Percentiles rank a stretch among this genome's conserved stretches.
Evolutionary conservation across 64 coral and sea anemone genomes (phyloP).

Genomic region (Platygyra sinensis): DNA sequence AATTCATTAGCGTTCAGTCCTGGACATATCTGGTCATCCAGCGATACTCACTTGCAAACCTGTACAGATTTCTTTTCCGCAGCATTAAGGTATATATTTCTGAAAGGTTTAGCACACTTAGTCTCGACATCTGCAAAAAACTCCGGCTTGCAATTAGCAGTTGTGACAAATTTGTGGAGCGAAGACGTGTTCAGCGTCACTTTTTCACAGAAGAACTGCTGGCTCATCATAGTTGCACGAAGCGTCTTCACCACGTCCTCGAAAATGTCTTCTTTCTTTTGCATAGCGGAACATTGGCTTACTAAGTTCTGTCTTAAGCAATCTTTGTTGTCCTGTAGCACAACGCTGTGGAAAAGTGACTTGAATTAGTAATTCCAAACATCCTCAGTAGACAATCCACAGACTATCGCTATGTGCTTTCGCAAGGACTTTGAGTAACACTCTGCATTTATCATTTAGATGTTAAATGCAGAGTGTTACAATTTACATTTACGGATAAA

Average conservation of each 20-base stretch:
- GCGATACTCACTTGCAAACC: slow-evolving; percentile 5
- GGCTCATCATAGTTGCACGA: not conserved
- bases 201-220: slow-evolving; percentile 7
- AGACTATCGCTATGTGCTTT: not conserved
- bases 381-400: not conserved
- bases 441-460: too few relatives aligned
- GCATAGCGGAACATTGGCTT: not conserved
- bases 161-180: not conserved
- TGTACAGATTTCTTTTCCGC: not conserved
- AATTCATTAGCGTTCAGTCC: too few relatives aligned
- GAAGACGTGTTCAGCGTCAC: not conserved
- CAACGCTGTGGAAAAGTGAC: not conserved
- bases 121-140: slow-evolving; percentile 18
- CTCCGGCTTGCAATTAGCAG: not conserved
- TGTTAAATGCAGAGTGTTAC: too few relatives aligned
- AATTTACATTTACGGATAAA: too few relatives aligned
- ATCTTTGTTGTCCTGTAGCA: not conserved
- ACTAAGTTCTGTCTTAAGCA: slow-evolving; percentile 7
- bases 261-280: not conserved
- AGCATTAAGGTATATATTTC: not conserved
- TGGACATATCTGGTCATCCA: too few relatives aligned
- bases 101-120: slow-evolving; percentile 7
- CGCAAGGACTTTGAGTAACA: not conserved
- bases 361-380: not conserved
- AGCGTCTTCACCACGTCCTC: not conserved